Evolutionary conservation across 2,797 vertebrate genomes (phyloP).

Genomic region (Amniataba percoides): DNA sequence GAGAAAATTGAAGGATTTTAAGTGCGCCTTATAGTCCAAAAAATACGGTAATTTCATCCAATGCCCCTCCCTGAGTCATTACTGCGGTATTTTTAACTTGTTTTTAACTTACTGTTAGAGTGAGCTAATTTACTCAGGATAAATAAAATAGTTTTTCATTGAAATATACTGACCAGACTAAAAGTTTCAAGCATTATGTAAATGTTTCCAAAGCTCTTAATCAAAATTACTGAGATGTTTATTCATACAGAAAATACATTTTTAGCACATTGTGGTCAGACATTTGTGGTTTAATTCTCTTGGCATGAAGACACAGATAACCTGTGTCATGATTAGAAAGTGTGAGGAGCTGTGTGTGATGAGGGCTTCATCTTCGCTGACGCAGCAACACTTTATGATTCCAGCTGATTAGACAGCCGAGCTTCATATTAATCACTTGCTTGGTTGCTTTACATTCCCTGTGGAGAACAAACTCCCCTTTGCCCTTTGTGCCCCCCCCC

Average conservation of each 20-base stretch:
- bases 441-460: slow-evolving; percentile 31
- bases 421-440: slow-evolving; percentile 40
- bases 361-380: neutral
- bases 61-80: neutral
- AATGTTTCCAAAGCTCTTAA: neutral
- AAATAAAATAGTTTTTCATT: neutral
- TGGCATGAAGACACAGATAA: slow-evolving; percentile 24
- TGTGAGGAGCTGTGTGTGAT: slow-evolving; percentile 22
- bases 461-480: slow-evolving; percentile 30
- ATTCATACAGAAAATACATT: neutral
- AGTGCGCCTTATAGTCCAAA: too few species aligned
- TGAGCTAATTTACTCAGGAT: neutral
- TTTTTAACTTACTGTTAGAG: neutral
- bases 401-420: slow-evolving; percentile 43
- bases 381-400: slow-evolving; percentile 36
- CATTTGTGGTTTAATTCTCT: neutral
- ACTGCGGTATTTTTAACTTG: neutral
- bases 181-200: neutral
- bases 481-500: slow-evolving; percentile 8
- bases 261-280: neutral
- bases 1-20: too few species aligned
- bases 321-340: slow-evolving; percentile 32
- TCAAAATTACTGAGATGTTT: neutral
- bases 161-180: neutral
- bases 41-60: neutral